These are phyloP conservation scores for Chloropsis hardwickii DNA, from an alignment of 2,113 vertebrate genomes.

Conservation along the genomic window DNA sequence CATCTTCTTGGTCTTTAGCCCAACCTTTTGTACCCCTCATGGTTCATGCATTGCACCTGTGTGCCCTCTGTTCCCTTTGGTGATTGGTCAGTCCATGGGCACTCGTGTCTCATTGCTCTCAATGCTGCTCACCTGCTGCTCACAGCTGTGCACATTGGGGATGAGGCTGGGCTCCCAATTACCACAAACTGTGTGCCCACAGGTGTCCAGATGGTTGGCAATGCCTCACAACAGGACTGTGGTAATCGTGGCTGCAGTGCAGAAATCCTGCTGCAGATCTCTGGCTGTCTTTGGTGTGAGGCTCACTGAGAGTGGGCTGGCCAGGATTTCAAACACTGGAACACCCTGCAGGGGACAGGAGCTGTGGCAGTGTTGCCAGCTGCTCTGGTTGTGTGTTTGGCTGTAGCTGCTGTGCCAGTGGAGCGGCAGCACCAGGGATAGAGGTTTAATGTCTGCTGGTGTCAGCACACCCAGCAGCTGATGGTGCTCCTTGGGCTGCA, in stretches of 20 bases:
- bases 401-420: accelerated
- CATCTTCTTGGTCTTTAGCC: too few species aligned
- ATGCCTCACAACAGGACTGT: neutral
- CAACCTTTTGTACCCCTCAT: too few species aligned
- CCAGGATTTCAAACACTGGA: neutral
- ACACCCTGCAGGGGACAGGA: neutral
- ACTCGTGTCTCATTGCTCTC: too few species aligned
- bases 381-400: neutral
- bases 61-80: too few species aligned
- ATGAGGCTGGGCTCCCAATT: too few species aligned
- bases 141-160: too few species aligned
- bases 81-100: too few species aligned
- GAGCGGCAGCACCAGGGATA: neutral
- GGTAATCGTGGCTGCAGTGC: neutral
- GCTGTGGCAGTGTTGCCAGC: neutral
- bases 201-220: neutral
- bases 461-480: neutral
- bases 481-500: accelerated
- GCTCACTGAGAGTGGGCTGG: neutral
- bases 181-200: too few species aligned
- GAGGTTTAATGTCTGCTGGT: neutral
- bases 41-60: too few species aligned
- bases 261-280: neutral
- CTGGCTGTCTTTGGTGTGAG: neutral
- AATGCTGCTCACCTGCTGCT: too few species aligned